A percentile compares a stretch with the other conserved stretches of the same genome.
phyloP scores from a whole-genome alignment of 2,888 invertebrate genomes.

The Coremacera marginata region DNA sequence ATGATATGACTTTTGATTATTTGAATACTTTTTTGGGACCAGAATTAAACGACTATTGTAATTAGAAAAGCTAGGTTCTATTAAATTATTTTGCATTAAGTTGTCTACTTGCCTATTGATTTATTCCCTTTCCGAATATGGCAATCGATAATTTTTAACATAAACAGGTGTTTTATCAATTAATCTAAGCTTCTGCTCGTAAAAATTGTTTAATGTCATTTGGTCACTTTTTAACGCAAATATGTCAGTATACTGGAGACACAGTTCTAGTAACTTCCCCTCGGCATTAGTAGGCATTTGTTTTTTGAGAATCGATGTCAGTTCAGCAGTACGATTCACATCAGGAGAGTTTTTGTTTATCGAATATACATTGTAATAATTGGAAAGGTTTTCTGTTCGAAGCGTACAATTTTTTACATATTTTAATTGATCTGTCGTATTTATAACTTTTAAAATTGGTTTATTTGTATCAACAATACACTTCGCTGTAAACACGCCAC shows the following conservation, averaged over 20 bases:
- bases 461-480: constrained; percentile 3
- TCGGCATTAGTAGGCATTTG: no score
- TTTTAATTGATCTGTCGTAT: background rate
- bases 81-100: constrained; percentile 37
- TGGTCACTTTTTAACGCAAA: no score
- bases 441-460: background rate
- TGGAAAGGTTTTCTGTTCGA: no score
- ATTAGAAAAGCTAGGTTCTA: constrained; percentile 27
- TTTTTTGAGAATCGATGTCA: no score
- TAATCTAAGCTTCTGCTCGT: constrained; percentile 32
- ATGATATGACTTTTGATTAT: constrained; percentile 13
- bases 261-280: no score
- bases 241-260: no score
- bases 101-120: no score
- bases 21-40: background rate
- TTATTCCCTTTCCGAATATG: constrained; percentile 27
- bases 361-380: no score
- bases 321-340: background rate
- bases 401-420: no score
- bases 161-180: background rate
- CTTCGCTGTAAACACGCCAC: constrained; percentile 6
- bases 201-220: constrained; percentile 22
- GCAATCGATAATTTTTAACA: no score
- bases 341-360: no score
- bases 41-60: background rate